Percentiles rank a stretch among this genome's conserved stretches.
Conservation (phyloP, 2,888 invertebrate genomes). For the Acrobasis consociella region DNA sequence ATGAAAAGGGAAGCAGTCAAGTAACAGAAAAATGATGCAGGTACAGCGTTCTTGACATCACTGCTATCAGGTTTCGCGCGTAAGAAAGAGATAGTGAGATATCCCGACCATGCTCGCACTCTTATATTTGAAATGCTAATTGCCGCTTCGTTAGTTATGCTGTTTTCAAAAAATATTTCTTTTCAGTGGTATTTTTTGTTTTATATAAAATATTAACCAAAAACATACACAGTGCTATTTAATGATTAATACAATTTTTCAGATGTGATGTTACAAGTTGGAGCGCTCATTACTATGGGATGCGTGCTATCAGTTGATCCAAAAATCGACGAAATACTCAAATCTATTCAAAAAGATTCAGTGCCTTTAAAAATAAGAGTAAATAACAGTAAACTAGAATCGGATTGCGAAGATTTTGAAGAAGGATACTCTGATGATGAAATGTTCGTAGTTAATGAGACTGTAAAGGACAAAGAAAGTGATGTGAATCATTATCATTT, state of each 20-base stretch:
- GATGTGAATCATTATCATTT: conserved; percentile 61
- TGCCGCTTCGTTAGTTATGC: too few species aligned
- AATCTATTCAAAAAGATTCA: conserved; percentile 77
- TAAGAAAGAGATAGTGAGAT: too few species aligned
- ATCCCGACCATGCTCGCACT: too few species aligned
- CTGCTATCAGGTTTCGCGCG: too few species aligned
- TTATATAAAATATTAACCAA: too few species aligned
- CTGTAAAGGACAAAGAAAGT: conserved; percentile 30
- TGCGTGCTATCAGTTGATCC: conserved; percentile 86
- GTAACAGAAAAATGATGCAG: too few species aligned
- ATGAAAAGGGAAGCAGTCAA: too few species aligned
- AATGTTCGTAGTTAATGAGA: conserved; percentile 53
- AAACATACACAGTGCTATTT: too few species aligned
- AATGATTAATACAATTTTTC: conserved; percentile 38
- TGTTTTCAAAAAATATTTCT: too few species aligned
- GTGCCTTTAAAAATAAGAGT: conserved; percentile 43
- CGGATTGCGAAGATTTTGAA: conserved; percentile 69
- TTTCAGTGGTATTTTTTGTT: too few species aligned
- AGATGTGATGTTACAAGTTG: conserved; percentile 89
- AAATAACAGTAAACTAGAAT: conserved; percentile 41
- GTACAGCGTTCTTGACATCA: too few species aligned
- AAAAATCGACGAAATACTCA: conserved; percentile 84
- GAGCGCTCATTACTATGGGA: conserved; percentile 88
- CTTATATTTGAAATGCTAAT: too few species aligned
- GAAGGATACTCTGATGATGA: conserved; percentile 76